Base-by-base conservation (phyloP, 1,140 invertebrate species). In the Dreissena rostriformis region DNA sequence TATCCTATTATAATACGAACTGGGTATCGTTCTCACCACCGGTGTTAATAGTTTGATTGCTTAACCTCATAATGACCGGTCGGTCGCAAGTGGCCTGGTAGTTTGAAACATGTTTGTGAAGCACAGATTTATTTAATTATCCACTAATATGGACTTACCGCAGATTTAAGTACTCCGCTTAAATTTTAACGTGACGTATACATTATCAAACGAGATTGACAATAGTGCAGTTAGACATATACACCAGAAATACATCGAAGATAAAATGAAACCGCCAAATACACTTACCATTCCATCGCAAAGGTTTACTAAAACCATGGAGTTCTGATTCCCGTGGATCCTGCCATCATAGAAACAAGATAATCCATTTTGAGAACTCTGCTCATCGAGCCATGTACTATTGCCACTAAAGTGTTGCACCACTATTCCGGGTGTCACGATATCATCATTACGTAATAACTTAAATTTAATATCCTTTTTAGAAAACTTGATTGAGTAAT, bases 281-380 rank as follows among this genome's bases (percentile, higher is more conserved):
- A 61, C 57, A 39, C 81, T 71, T 72, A 84, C 82, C 82, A 84
- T 84, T 77, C 82, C 82, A 65, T 78, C 74, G 68, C 82, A 84
- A 12, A 84, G 82, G 72, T 74, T 84, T 29, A 84, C 39, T 0
- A 67, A 28, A 22, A 65, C 74, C 52, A 61, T 73, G 15, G 82
- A 78, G 63, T 74, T 51, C n/a, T 26, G 49, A 49, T 26, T 52
- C 52, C 73, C 74, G 39, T 29, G 8, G 1, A 84, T 67, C 24
- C 15, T 71, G 19, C 82, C 82, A 51, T 77, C 61, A 57, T 84
- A 84, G 22, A 84, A 72, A 70, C 82, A 84, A 70, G 49, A 65
- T 66, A 77, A 26, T 17, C 68, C 74, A 24, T 24, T 63, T 63
- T 68, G 12, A 29, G 66, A 51, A 14, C 51, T 53, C 26, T 77